Evolutionary conservation across 2,888 invertebrate genomes (phyloP), one percentile per base, ranked within the genome.

Genomic region (Onthophagus sagittarius): DNA sequence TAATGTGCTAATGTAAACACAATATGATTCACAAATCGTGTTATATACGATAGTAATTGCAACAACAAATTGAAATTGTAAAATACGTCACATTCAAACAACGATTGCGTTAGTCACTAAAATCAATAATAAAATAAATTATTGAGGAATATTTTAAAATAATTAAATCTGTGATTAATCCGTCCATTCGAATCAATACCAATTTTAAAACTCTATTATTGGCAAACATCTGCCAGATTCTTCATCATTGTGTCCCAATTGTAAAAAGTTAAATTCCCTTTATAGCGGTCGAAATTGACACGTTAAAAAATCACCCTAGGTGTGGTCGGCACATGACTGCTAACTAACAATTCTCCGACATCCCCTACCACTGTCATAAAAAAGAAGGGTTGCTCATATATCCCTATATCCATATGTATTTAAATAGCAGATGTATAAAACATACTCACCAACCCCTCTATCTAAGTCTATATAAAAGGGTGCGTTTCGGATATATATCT

Each of bases 361-460:
- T 53, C 39, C 39, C 39, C 39, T 53, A 7, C 11, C 9, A 53
- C 11, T 11, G 39, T 53, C 23, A 23, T 23, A 23, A 53, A 53
- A 53, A 53, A 53, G 39, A 53, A 53, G 39, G 39, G 39, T 53
- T 53, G 39, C 39, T 53, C 39, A 53, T 11, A 53, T 53, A 53
- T 53, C 39, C 39, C 7, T 11, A 53, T 53, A 53, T 53, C 39
- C 39, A 53, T 53, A 53, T 53, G 39, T 11, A 53, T 53, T 53
- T 11, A 53, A 53, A 53, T 77, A 80, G 80, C 83, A 83, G 82
- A 83, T 83, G 83, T 81, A 82, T 82, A 81, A 82, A 83, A 83
- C 82, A 81, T 83, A 81, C 83, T 83, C 83, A 81, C 82, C 81
- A 82, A 81, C 82, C 82, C 81, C 81, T 82, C 82, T 81, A 80